Evolutionary conservation across 92 coral and sea anemone species (phyloP).

Genomic region (Umimayanthus chanpuru): DNA sequence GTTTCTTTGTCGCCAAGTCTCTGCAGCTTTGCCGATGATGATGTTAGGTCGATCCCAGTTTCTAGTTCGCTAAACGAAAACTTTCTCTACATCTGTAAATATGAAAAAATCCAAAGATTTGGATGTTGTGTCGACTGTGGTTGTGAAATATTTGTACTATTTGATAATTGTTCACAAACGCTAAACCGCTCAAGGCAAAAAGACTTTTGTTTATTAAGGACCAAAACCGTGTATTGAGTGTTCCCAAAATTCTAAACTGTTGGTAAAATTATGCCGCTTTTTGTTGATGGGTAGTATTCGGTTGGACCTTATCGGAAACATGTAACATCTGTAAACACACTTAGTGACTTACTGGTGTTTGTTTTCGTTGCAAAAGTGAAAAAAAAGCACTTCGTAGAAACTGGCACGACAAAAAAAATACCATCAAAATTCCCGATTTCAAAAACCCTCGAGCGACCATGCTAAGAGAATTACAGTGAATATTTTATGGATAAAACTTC

Average conservation of each 20-base stretch:
- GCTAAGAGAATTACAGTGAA: not conserved
- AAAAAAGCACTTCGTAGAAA: not conserved
- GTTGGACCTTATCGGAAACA: not conserved
- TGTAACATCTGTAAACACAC: not conserved
- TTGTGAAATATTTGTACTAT: slow-evolving; percentile 30
- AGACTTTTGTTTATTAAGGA: not conserved
- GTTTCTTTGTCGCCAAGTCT: not conserved
- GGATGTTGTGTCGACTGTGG: not conserved
- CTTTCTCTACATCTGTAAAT: not conserved
- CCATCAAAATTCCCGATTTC: not conserved
- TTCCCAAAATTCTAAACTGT: not conserved
- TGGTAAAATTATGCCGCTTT: not conserved
- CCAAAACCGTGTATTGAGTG: not conserved
- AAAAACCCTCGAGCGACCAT: not conserved
- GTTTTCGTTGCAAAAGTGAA: not conserved
- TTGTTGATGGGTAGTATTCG: not conserved
- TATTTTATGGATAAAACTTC: not conserved
- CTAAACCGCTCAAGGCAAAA: slow-evolving; percentile 39
- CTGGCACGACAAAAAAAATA: not conserved
- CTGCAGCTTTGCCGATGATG: not conserved
- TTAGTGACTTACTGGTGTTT: not conserved
- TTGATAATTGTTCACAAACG: slow-evolving; percentile 12
- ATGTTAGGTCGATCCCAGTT: too few species aligned
- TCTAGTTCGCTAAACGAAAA: not conserved
- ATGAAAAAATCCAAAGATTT: not conserved